These are phyloP conservation scores for Pomatorhinus ruficollis DNA, from an alignment of 2,113 vertebrate genomes.

Conservation along the genomic window DNA sequence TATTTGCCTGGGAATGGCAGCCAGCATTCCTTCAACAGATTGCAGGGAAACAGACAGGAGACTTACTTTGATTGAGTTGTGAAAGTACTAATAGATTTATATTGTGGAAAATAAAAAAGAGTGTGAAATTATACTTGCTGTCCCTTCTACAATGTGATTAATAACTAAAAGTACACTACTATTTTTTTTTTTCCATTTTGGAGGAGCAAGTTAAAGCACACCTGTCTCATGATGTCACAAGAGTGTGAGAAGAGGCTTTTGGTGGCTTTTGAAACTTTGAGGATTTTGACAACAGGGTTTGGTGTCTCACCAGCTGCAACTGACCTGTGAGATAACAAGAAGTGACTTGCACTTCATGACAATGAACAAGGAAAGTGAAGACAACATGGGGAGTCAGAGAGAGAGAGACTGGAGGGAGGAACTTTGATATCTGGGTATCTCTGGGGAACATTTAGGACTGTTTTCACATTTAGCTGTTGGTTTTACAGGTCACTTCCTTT, in stretches of 20 bases:
- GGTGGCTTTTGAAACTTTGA: background rate
- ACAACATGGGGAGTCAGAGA: background rate
- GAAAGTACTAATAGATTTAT: background rate
- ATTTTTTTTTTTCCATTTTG: background rate
- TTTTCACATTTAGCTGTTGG: background rate
- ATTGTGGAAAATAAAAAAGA: background rate
- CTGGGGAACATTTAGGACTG: background rate
- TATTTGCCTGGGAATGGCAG: too few species aligned
- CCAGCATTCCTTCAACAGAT: background rate
- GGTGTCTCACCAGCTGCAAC: background rate
- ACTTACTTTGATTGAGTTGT: background rate
- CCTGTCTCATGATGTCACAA: accelerated
- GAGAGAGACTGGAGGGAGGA: background rate
- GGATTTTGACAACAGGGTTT: background rate
- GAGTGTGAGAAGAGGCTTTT: background rate
- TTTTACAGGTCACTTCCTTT: background rate
- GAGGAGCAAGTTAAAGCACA: accelerated
- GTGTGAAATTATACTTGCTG: background rate
- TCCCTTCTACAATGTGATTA: background rate
- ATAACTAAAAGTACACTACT: background rate
- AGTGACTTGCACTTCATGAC: background rate
- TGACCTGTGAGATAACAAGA: background rate
- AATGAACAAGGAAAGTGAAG: background rate
- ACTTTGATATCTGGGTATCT: background rate
- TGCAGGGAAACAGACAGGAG: background rate